These are phyloP conservation scores for Talpa occidentalis DNA, from an alignment of 2,113 vertebrate species.

Conservation along the genomic window DNA sequence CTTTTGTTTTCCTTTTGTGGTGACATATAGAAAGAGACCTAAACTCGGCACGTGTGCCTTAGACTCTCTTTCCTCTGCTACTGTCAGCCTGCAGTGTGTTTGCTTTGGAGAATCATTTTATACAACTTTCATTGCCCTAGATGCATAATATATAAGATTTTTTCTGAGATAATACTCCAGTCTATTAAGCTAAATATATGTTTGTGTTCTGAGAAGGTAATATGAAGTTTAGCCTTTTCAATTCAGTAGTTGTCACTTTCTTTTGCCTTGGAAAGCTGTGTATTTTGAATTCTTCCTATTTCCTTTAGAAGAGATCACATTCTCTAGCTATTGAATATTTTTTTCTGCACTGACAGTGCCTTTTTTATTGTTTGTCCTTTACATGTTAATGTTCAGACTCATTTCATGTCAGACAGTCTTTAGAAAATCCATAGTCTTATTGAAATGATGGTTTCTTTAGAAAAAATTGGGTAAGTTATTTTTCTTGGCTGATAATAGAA, in stretches of 20 bases:
- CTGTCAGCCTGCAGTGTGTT: constrained; percentile 29
- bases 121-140: constrained; percentile 34
- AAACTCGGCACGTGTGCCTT: not conserved
- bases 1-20: not conserved
- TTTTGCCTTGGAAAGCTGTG: constrained; percentile 22
- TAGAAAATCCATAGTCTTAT: constrained; percentile 45
- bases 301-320: not conserved
- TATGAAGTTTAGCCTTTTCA: constrained; percentile 53
- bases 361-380: constrained; percentile 54
- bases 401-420: constrained; percentile 5
- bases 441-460: constrained; percentile 58
- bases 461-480: constrained; percentile 41
- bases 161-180: constrained; percentile 44
- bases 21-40: not conserved
- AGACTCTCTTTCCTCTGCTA: not conserved
- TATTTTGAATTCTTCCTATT: not conserved
- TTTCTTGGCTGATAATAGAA: constrained; percentile 18
- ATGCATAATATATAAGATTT: constrained; percentile 65
- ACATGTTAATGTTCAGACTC: constrained; percentile 45
- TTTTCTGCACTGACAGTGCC: not conserved
- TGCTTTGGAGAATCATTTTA: constrained; percentile 48
- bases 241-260: constrained; percentile 36
- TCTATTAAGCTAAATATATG: constrained; percentile 62
- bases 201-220: constrained; percentile 62
- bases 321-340: constrained; percentile 21